Evolutionary conservation across 2,888 invertebrate genomes (phyloP), one percentile per base, ranked within the genome.

Genomic region (Cantharis lateralis): DNA sequence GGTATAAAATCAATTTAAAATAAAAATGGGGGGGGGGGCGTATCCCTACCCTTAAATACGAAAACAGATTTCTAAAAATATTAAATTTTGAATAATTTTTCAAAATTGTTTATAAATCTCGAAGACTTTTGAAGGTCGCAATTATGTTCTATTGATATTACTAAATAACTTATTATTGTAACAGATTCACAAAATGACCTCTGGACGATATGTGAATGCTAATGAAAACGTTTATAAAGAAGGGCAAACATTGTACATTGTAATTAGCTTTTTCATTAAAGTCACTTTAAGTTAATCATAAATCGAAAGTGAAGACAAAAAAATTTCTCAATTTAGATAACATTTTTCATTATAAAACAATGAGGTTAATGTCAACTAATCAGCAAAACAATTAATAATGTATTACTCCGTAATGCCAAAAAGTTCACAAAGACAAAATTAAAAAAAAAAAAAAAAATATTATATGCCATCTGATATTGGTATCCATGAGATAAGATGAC

Each of bases 101-200:
- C 18, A 66, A 66, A 20, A 66, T 66, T 66, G 18, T 15, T 18
- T 66, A 66, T n/a, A 20, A 20, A 20, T 20, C n/a, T 66, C 4
- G 64, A 66, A 66, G n/a, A 18, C 13, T 20, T 20, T 20, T 18
- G 20, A 66, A 66, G 64, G 64, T 66, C 64, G n/a, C 24, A 66
- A 20, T 20, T 20, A 15, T 20, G 64, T 20, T 48, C n/a, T 48
- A 48, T 48, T 66, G 64, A 66, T 66, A n/a, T 20, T 20, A 66
- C 64, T 66, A 24, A 18, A 13, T 20, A 64, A 20, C 20, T 15
- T 16, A 64, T 64, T 16, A 66, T 48, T 48, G 24, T 20, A 66
- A 66, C 64, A 66, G 24, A 66, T 66, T 66, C 24, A 66, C 24
- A 66, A 48, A 66, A 18, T 66, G 64, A 66, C 64, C 64, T 66